Evolutionary conservation across 2,797 vertebrate species (phyloP), one percentile per base, ranked within the genome.

Genomic region (Botia kubotai): DNA sequence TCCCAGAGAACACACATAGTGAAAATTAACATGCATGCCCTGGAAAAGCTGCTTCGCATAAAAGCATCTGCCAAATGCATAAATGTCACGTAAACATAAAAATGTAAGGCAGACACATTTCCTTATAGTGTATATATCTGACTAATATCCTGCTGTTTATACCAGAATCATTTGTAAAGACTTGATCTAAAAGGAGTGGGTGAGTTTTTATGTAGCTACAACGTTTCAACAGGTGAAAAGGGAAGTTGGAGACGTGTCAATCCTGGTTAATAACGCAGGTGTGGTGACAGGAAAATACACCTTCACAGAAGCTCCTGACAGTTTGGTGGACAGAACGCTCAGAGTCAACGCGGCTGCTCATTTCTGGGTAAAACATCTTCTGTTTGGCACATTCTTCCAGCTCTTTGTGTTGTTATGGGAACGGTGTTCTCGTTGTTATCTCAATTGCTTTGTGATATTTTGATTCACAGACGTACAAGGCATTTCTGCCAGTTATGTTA

Each of bases 391-490:
- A 77, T 57, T 77, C 33, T 39, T 80, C 3, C 39, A 19, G 48
- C 16, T 57, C 50, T 67, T 48, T 33, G 43, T 7, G 26, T 58
- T 77, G 52, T 57, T 57, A 46, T 68, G 36, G 16, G 66, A 78
- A 70, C 76, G 62, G 17, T 36, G 7, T 36, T 12, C 39, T 70
- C 6, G 50, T n/a, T 21, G 12, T 78, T 70, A 77, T 77, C 67
- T 69, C 11, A 69, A 58, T 60, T 58, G 14, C 36, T 13, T 62
- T 11, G n/a, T n/a, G n/a, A n/a, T n/a, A n/a, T n/a, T n/a, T n/a
- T n/a, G n/a, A n/a, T n/a, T n/a, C 52, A 72, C 52, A 87, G 84
- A 87, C 84, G 6, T 85, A 84, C 75, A 84, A 87, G 70, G 77
- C 80, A 1, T 87, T 86, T 69, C 72, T 87, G 50, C 82, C 80